Conservation (phyloP, 2,888 invertebrate genomes). For the Vandiemenella viatica region DNA sequence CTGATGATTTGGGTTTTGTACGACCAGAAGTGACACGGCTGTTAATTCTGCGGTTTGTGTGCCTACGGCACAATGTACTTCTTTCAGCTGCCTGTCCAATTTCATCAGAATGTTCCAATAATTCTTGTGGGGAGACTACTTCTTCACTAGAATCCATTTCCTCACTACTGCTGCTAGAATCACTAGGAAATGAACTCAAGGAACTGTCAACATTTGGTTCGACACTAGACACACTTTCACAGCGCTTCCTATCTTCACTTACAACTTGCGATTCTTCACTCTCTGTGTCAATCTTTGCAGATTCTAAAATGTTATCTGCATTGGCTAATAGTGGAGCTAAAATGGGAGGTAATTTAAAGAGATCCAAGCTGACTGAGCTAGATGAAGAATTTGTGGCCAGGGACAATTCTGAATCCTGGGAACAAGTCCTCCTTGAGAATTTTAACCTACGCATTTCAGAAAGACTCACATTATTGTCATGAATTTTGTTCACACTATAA, state of each 20-base stretch:
- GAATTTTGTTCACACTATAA: background rate
- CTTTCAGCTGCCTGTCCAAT: constrained; percentile 7
- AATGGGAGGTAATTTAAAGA: constrained; percentile 52
- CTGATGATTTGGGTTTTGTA: constrained; percentile 38
- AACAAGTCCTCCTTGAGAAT: constrained; percentile 39
- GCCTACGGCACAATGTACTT: constrained; percentile 8
- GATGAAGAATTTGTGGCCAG: constrained; percentile 21
- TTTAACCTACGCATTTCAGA: constrained; percentile 24
- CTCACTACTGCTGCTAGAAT: constrained; percentile 17
- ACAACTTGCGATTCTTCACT: constrained; percentile 22
- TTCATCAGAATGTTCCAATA: background rate
- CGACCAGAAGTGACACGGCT: constrained; percentile 45
- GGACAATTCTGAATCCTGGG: constrained; percentile 45
- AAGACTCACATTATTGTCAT: background rate
- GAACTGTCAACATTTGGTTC: constrained; percentile 56
- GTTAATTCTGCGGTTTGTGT: constrained; percentile 4
- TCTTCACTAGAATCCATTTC: constrained; percentile 11
- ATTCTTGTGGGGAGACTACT: constrained; percentile 4
- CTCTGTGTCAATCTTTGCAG: constrained; percentile 16
- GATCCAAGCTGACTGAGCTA: constrained; percentile 32
- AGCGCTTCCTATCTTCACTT: constrained; percentile 30
- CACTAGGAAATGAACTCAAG: constrained; percentile 25
- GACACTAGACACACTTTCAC: constrained; percentile 52
- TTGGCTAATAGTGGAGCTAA: constrained; percentile 40
- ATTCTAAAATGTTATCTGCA: constrained; percentile 19